A percentile compares a stretch with the other conserved stretches of the same genome.
Conservation (phyloP, 2,888 invertebrate genomes). For the Ophion ventricosus region DNA sequence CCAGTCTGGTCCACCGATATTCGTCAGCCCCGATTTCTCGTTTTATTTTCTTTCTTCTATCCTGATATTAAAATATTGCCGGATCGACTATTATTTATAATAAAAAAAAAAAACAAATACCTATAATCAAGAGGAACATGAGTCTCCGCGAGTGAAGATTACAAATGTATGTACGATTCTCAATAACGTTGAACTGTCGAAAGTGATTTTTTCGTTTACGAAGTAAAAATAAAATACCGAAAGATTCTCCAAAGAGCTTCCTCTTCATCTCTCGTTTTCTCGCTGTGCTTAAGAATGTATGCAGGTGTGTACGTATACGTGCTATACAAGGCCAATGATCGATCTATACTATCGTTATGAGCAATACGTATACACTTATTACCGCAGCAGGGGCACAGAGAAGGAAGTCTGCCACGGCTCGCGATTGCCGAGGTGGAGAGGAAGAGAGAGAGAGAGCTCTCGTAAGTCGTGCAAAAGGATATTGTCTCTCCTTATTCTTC, state of each 20-base stretch:
- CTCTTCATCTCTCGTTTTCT: neutral
- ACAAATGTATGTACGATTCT: too few species aligned
- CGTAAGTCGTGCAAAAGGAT: constrained; percentile 27
- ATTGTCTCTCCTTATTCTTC: neutral
- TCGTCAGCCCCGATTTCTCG: neutral
- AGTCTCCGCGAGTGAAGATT: too few species aligned
- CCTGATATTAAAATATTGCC: too few species aligned
- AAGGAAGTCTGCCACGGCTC: constrained; percentile 65
- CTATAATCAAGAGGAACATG: too few species aligned
- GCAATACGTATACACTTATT: constrained; percentile 32
- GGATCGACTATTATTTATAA: too few species aligned
- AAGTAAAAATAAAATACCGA: too few species aligned
- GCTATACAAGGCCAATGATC: neutral
- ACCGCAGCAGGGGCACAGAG: constrained; percentile 62
- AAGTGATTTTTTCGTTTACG: too few species aligned
- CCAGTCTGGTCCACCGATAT: too few species aligned
- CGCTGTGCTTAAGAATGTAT: neutral
- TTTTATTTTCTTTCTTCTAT: neutral
- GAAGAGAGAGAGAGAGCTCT: neutral
- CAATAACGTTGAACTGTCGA: too few species aligned
- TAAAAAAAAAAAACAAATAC: too few species aligned
- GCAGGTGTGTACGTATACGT: neutral
- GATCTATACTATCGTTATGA: neutral
- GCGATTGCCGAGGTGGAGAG: constrained; percentile 51
- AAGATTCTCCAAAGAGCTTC: neutral